Percentiles rank a stretch among this genome's conserved stretches.
Conservation (phyloP, 1,140 invertebrate genomes). For the Ladona fulva region DNA sequence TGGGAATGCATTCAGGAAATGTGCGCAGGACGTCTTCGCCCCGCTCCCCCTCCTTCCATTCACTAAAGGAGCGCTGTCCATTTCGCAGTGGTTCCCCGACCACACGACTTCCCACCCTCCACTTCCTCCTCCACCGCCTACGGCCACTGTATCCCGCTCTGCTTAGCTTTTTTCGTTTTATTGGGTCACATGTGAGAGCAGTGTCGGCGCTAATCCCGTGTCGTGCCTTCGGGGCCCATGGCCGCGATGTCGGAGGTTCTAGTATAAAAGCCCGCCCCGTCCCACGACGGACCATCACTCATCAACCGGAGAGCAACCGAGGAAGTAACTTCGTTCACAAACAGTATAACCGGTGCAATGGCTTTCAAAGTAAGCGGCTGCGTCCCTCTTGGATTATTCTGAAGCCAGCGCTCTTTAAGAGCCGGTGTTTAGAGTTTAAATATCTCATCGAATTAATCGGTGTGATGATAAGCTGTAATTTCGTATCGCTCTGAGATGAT, state of each 20-base stretch:
- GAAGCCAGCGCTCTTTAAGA: not conserved
- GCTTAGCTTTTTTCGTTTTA: constrained; percentile 2
- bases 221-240: not conserved
- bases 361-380: not conserved
- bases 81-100: not conserved
- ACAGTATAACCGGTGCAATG: not conserved
- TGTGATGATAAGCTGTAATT: too few species aligned
- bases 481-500: too few species aligned
- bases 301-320: not conserved
- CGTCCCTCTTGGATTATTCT: not conserved
- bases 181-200: constrained; percentile 7
- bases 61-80: not conserved
- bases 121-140: not conserved
- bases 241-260: not conserved
- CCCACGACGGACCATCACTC: not conserved
- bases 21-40: too few species aligned
- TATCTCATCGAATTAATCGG: too few species aligned
- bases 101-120: not conserved
- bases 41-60: not conserved
- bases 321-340: not conserved
- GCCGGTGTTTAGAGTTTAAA: too few species aligned
- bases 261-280: not conserved
- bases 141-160: not conserved
- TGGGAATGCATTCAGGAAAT: not conserved
- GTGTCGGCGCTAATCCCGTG: not conserved